Evolutionary conservation across 2,888 invertebrate genomes (phyloP), one percentile per base, ranked within the genome.

Genomic region (Mechanitis mazaeus): DNA sequence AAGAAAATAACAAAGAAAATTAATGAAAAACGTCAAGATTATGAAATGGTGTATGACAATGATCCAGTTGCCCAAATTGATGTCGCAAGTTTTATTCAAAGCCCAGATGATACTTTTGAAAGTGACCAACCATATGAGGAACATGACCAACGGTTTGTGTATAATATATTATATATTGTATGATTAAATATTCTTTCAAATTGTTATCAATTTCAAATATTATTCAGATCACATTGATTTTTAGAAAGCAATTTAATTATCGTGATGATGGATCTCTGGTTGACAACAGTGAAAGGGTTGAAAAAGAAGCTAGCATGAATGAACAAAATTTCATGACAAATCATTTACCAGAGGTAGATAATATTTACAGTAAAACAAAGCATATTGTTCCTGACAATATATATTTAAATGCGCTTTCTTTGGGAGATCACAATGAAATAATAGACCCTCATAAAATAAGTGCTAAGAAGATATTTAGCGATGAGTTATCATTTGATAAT

Each of bases 1-100:
- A 53, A 53, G 20, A 47, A 47, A 45, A 47, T 33, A n/a, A 60
- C 35, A 59, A 55, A 59, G 56, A 57, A 59, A 58, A 42, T 20
- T 31, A 54, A 42, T 31, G 53, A 31, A 12, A 65, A 65, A 63
- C 63, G 68, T 5, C 69, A 66, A 9, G 66, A 66, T 11, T 64
- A 64, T 55, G 69, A 68, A 33, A 54, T 56, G 11, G 33, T 58
- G 2, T 65, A 73, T 45, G 75, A 73, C 33, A 75, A 71, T 9
- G 72, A 71, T 9, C 71, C 73, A 3, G 60, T 77, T 9, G 74
- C 75, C 0, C 75, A 78, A 47, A 80, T 85, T 57, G 83, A 85
- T 66, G 73, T 85, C 3, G 77, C 81, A 0, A 75, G 75, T 55
- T 85, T 85, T 55, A 76, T 85, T 56, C 78, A 73, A 38, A 74